Percentiles rank a stretch among this genome's conserved stretches.
Conservation (phyloP, 2,888 invertebrate species). For the Trachelus tabidus region DNA sequence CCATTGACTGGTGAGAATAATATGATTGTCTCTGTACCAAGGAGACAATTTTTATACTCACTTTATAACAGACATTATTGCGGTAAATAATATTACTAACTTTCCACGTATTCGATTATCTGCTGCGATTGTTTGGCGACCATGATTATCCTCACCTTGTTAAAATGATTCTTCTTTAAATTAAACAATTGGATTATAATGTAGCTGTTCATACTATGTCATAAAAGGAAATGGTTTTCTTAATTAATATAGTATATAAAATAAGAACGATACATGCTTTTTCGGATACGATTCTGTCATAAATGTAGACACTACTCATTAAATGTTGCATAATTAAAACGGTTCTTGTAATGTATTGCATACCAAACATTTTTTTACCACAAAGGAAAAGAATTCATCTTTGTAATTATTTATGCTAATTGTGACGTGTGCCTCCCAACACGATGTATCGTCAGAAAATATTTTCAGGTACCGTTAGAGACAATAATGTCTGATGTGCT, state of each 20-base stretch:
- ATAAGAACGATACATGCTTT: background rate
- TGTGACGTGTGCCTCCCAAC: background rate
- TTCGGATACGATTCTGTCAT: background rate
- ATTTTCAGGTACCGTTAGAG: conserved; percentile 5
- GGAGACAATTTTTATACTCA: background rate
- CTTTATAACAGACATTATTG: background rate
- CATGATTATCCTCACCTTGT: background rate
- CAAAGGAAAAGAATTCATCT: background rate
- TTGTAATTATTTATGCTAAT: background rate
- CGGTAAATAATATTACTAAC: background rate
- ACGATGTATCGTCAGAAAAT: conserved; percentile 1
- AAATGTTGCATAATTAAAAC: background rate
- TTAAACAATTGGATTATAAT: background rate
- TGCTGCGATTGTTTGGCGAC: background rate
- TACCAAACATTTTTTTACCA: background rate
- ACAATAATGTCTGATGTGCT: conserved; percentile 24
- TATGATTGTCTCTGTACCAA: background rate
- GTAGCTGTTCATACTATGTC: background rate
- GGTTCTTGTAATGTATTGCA: background rate
- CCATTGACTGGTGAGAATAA: background rate
- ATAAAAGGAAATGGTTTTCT: background rate
- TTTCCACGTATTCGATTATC: background rate
- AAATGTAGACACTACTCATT: background rate
- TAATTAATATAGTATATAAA: background rate
- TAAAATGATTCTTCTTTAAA: background rate